Evolutionary conservation across 2,113 vertebrate genomes (phyloP).

Genomic region (Chaetura pelagica): DNA sequence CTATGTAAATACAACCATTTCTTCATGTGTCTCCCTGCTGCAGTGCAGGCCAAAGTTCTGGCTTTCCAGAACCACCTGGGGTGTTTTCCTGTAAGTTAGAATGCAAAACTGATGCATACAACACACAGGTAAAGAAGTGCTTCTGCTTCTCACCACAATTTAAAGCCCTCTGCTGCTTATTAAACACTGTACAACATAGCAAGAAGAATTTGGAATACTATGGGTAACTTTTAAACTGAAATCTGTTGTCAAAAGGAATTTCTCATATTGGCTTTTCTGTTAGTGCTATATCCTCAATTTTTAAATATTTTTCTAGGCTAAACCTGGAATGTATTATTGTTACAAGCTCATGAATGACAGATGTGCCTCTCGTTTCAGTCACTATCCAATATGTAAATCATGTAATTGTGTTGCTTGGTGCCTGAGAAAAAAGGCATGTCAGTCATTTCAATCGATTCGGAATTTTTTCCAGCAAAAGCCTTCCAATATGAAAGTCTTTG

Average conservation of each 20-base stretch:
- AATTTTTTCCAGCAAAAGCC: neutral
- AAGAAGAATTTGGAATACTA: neutral
- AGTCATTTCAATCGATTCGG: neutral
- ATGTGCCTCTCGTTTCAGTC: neutral
- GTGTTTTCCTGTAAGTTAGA: neutral
- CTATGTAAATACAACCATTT: neutral
- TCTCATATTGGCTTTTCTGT: neutral
- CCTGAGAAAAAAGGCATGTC: neutral
- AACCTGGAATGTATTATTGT: neutral
- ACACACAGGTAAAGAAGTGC: neutral
- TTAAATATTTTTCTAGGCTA: neutral
- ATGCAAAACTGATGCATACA: neutral
- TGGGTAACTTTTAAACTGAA: neutral
- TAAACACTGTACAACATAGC: neutral
- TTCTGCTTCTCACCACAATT: neutral
- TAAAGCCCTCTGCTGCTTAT: neutral
- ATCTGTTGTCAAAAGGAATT: neutral
- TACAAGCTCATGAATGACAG: neutral
- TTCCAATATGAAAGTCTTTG: neutral
- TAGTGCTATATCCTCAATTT: neutral
- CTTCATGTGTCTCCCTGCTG: neutral
- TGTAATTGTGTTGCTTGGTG: neutral
- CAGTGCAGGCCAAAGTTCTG: neutral
- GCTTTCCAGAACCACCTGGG: neutral
- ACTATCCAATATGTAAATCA: neutral